Base-by-base conservation (phyloP, 2,113 vertebrate species). In the Columbina picui region DNA sequence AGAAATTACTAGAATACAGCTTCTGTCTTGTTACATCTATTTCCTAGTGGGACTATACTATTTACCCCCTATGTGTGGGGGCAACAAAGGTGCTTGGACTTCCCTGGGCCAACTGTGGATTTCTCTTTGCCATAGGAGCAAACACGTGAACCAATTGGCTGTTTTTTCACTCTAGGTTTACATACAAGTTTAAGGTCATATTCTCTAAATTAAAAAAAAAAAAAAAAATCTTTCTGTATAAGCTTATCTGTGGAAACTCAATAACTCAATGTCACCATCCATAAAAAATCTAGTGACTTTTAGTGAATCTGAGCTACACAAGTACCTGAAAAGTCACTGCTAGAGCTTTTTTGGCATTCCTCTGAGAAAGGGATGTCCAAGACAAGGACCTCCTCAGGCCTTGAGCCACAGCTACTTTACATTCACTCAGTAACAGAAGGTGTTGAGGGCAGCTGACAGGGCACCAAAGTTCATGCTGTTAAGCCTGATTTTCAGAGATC, bases 61-160 rank as follows among this genome's bases (percentile, higher is more conserved):
- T 57, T 70, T 81, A 4, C 49, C 2, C 12, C 8, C 7, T 22
- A 0, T 22, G 3, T 29, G 4, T 53, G 21, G 4, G 14, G 15
- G 4, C 12, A 75, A 14, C 5, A 75, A 36, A 70, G 5, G 5
- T n/a, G 14, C 23, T 27, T 69, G n/a, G 7, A 34, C 29, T 74
- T 73, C 36, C 43, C 61, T 18, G 16, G 41, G 9, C 9, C 74
- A 29, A 14, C 10, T 85, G 6, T 23, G 30, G 34, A 25, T 67
- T 71, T 85, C 25, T 74, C 13, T 27, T 82, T 69, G 16, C 7
- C 50, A 9, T 23, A 23, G 25, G 14, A 53, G 22, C 39, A 50
- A 56, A 32, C 7, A 59, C 0, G 2, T 27, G 25, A 88, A 14
- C 5, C 9, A 32, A 5, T 19, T 2, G 2, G 20, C 18, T 64